Conservation (phyloP, 2,888 invertebrate genomes). For the Apoda limacodes region DNA sequence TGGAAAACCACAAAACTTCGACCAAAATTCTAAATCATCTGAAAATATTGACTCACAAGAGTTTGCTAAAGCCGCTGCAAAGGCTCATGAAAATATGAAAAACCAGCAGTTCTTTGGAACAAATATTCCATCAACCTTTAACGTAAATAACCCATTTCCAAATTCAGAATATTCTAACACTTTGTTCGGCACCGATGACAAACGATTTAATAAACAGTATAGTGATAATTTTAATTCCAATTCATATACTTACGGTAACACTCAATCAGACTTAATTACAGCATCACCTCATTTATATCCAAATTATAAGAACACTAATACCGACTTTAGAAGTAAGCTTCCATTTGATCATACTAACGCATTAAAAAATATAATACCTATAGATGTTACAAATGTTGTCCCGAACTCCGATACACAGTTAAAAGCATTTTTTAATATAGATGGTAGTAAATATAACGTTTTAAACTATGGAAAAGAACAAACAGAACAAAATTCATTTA, state of each 20-base stretch:
- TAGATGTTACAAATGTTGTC: slow-evolving; percentile 57
- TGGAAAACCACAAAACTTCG: slow-evolving; percentile 38
- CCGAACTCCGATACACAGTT: slow-evolving; percentile 35
- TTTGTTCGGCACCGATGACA: slow-evolving; percentile 34
- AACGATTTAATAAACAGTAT: slow-evolving; percentile 34
- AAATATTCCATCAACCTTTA: no score
- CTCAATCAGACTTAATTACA: slow-evolving; percentile 44
- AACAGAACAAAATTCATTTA: slow-evolving; percentile 40
- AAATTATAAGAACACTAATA: slow-evolving; percentile 32
- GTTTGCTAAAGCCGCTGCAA: slow-evolving; percentile 56
- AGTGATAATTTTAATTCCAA: slow-evolving; percentile 28
- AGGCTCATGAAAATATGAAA: slow-evolving; percentile 52
- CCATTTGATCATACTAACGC: slow-evolving; percentile 62
- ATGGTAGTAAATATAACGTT: slow-evolving; percentile 30
- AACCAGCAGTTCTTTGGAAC: no score
- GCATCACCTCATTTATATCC: slow-evolving; percentile 41
- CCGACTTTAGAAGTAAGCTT: slow-evolving; percentile 41
- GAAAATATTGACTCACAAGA: slow-evolving; percentile 47
- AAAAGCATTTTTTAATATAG: slow-evolving; percentile 27
- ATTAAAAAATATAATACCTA: slow-evolving; percentile 58
- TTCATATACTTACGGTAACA: slow-evolving; percentile 28
- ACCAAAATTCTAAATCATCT: slow-evolving; percentile 41
- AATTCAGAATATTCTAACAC: slow-evolving; percentile 21
- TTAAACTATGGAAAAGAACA: slow-evolving; percentile 41
- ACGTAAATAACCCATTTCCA: slow-evolving; percentile 15